phyloP scores from a whole-genome alignment of 2,113 vertebrate species.

The Bujurquina vittata region DNA sequence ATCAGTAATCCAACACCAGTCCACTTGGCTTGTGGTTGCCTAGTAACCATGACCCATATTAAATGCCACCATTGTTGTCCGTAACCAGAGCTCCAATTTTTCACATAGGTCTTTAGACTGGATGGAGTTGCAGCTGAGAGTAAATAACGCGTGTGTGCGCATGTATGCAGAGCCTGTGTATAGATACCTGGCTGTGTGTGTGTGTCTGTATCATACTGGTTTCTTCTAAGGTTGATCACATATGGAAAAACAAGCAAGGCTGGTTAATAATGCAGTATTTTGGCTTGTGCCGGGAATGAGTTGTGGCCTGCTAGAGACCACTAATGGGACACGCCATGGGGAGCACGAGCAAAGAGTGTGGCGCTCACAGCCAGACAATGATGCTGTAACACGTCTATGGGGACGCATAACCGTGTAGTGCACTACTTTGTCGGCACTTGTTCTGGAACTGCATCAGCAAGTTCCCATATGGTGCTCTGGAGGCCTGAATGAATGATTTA shows the following conservation, averaged over 20 bases:
- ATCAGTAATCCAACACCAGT: conserved; percentile 81
- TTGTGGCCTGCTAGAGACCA: conserved; percentile 55
- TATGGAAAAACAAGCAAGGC: conserved; percentile 68
- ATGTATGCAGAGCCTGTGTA: neutral
- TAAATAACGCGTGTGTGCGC: conserved; percentile 66
- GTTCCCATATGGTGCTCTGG: conserved; percentile 56
- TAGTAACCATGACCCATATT: conserved; percentile 79
- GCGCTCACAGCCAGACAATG: conserved; percentile 55
- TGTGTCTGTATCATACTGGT: conserved; percentile 56
- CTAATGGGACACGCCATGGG: conserved; percentile 55
- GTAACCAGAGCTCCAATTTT: conserved; percentile 69
- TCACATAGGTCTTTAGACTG: conserved; percentile 47
- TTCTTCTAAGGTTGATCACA: conserved; percentile 69
- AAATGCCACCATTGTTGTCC: conserved; percentile 78
- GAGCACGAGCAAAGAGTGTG: conserved; percentile 51
- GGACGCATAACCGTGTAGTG: conserved; percentile 59
- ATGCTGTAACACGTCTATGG: conserved; percentile 56
- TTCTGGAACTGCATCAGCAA: conserved; percentile 56
- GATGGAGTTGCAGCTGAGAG: conserved; percentile 56
- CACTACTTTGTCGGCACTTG: conserved; percentile 64
- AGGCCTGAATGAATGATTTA: conserved; percentile 65
- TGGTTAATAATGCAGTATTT: conserved; percentile 78
- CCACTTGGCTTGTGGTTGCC: conserved; percentile 77
- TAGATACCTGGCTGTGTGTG: conserved; percentile 4
- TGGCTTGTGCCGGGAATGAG: conserved; percentile 55